These are phyloP conservation scores for Exephanes ischioxanthus DNA, from an alignment of 2,888 invertebrate genomes.

Conservation along the genomic window DNA sequence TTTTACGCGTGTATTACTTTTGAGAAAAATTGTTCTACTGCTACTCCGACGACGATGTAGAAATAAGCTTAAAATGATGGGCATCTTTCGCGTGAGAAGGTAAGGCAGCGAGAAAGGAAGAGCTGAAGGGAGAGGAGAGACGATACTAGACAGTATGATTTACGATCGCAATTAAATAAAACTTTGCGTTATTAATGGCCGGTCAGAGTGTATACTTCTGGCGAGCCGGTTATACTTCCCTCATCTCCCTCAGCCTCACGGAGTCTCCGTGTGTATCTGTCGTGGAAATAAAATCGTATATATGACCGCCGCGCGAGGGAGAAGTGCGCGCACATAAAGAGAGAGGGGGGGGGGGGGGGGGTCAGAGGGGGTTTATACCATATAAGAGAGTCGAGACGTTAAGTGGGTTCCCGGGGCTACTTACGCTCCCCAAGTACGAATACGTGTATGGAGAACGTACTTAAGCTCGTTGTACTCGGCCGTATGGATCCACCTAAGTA, in stretches of 20 bases:
- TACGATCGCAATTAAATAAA: conserved; percentile 70
- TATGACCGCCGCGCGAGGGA: conserved; percentile 39
- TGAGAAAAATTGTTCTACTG: conserved; percentile 1
- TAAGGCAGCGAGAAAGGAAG: background rate
- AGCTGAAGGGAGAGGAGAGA: conserved; percentile 6
- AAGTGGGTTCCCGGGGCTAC: conserved; percentile 68
- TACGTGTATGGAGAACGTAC: conserved; percentile 49
- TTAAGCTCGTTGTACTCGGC: conserved; percentile 22
- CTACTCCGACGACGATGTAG: conserved; percentile 14
- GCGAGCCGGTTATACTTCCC: conserved; percentile 56
- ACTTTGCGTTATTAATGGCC: conserved; percentile 68
- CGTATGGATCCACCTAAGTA: conserved; percentile 46
- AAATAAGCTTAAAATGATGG: conserved; percentile 38
- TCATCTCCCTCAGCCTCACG: conserved; percentile 41
- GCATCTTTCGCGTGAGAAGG: conserved; percentile 24
- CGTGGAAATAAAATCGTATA: conserved; percentile 60
- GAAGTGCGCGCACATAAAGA: conserved; percentile 58
- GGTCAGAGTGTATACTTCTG: conserved; percentile 59
- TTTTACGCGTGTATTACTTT: conserved; percentile 65
- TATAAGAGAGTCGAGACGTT: conserved; percentile 66
- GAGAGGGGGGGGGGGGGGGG: conserved; percentile 18
- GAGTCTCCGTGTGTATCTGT: conserved; percentile 45
- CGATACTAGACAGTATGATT: conserved; percentile 65
- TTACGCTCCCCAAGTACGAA: conserved; percentile 52
- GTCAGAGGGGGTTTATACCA: conserved; percentile 36